phyloP scores from a whole-genome alignment of 2,113 vertebrate genomes.

The Orycteropus afer region DNA sequence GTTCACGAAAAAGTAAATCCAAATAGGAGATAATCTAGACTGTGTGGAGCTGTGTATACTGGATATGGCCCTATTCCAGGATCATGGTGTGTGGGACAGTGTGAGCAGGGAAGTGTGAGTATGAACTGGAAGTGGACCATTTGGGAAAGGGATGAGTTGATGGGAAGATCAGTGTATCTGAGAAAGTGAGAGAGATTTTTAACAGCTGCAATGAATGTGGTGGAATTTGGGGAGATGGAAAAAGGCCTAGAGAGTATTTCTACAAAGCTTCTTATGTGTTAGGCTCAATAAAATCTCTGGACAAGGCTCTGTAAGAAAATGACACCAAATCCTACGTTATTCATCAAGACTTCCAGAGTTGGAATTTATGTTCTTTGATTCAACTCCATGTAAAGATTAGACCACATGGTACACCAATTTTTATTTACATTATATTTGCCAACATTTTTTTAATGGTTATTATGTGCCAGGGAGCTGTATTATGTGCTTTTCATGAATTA shows the following conservation, averaged over 20 bases:
- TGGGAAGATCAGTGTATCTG: background rate
- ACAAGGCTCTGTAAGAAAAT: background rate
- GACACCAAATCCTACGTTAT: background rate
- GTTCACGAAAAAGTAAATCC: background rate
- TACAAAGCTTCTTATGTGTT: background rate
- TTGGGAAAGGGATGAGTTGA: background rate
- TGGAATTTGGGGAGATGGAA: background rate
- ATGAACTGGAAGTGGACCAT: background rate
- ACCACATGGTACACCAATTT: background rate
- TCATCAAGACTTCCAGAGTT: background rate
- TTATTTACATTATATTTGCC: slow-evolving; percentile 40
- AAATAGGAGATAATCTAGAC: background rate
- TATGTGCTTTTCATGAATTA: background rate
- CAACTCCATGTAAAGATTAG: background rate
- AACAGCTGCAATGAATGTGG: background rate
- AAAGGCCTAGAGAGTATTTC: background rate
- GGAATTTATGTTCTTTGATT: background rate
- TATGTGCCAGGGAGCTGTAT: background rate
- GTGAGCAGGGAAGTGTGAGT: background rate
- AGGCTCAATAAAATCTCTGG: background rate
- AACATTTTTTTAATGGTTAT: slow-evolving; percentile 22
- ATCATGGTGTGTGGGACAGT: background rate
- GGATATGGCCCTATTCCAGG: background rate
- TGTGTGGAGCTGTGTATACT: background rate
- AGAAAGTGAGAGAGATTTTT: background rate